Base-by-base conservation (phyloP, 2,888 invertebrate species). In the Oegoconia quadripuncta region DNA sequence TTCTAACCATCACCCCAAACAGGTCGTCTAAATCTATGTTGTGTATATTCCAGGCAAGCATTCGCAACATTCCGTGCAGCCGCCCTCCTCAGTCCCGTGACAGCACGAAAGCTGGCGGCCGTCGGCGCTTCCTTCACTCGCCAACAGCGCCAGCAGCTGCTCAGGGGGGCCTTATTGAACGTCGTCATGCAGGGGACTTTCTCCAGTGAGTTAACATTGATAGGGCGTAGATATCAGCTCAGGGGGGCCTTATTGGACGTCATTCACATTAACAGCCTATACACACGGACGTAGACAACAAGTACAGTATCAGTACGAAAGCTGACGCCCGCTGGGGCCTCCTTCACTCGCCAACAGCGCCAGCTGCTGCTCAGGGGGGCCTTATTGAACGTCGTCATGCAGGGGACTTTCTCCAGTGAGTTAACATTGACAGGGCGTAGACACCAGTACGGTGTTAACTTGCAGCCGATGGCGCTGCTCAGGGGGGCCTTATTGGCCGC, bases 181-280 rank as follows among this genome's bases (percentile, higher is more conserved):
- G 70, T 80, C 0, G 78, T 81, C 38, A 80, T 86, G 84, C 82
- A 86, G 49, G 80, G 79, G 0, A 82, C 82, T 0, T 83, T 74
- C 50, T 59, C 76, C 0, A 82, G 83, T 82, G 1, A 71, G 77
- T 67, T 13, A n/a, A 22, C 7, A 2, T 20, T 29, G 13, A 8
- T 12, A 8, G 15, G 29, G 22, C 22, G 7, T 9, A n/a, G n/a
- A n/a, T n/a, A n/a, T n/a, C n/a, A n/a, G n/a, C n/a, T n/a, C n/a
- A n/a, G n/a, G n/a, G n/a, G n/a, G n/a, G n/a, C n/a, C n/a, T n/a
- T n/a, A n/a, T n/a, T n/a, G n/a, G n/a, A n/a, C n/a, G n/a, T n/a
- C n/a, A n/a, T n/a, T n/a, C n/a, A n/a, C n/a, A n/a, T n/a, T n/a
- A n/a, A n/a, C n/a, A n/a, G n/a, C n/a, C n/a, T n/a, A n/a, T n/a